Base-by-base conservation (phyloP, 2,113 vertebrate species). In the Sprattus sprattus region DNA sequence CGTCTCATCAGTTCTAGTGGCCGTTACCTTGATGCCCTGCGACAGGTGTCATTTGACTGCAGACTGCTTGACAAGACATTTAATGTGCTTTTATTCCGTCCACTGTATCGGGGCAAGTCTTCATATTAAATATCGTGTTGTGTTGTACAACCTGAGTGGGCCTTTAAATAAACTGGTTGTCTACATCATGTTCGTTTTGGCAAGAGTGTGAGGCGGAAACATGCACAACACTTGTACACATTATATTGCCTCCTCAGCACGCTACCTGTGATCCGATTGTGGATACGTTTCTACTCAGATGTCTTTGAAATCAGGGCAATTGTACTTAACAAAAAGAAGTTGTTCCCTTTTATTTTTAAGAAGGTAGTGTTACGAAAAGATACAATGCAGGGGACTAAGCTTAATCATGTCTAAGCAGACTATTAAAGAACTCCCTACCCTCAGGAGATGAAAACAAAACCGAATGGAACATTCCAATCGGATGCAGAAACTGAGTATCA, bases 291-390 rank as follows among this genome's bases (percentile, higher is more conserved):
- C 45, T 89, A 13, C 47, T 39, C 22, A 0, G 47, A 25, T 89
- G 71, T 85, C 50, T 75, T 25, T 83, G 50, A 83, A 85, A 86
- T 87, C 8, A 47, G 85, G 82, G 45, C 46, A 39, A 25, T 83
- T 75, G 60, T 45, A 18, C 28, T 46, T 18, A 16, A 22, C n/a
- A 82, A 52, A 32, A 25, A 45, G 83, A 83, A 52, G 9, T 81
- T 89, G 78, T 45, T 84, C 64, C 7, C n/a, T 83, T 50, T 85
- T 57, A 88, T 88, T 82, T 86, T 50, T 16, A 81, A n/a, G n/a
- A 57, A 81, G 86, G 84, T 89, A 60, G 45, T 82, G 82, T 88
- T 90, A 87, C 88, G 85, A 71, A 32, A 44, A 49, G 0, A 64
- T 8, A 86, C 89, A 89, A 86, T 82, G 28, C 28, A 78, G 52